Conservation (phyloP, 2,797 vertebrate genomes). For the Linurgus olivaceus region DNA sequence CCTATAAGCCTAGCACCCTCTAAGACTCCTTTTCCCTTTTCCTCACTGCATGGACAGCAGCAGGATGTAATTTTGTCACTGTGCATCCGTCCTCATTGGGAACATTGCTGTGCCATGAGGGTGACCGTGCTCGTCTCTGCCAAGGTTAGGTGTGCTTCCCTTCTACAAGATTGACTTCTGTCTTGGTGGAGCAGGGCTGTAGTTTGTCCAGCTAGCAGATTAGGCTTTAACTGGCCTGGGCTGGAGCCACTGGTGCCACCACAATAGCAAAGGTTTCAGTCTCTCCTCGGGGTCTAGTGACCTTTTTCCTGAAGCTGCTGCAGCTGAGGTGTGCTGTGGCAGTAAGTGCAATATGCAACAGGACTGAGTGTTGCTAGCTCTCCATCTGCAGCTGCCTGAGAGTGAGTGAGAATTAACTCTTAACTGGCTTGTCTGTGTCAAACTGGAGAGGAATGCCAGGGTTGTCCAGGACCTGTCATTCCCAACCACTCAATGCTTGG, state of each 20-base stretch:
- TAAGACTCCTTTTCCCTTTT: not conserved
- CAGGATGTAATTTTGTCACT: not conserved
- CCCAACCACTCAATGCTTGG: not conserved
- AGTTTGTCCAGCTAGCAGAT: not conserved
- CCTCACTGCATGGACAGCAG: not conserved
- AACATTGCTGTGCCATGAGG: not conserved
- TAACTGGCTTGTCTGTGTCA: not conserved
- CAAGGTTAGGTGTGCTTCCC: not conserved
- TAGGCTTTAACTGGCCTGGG: not conserved
- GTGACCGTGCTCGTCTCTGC: accelerated
- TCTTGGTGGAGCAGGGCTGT: not conserved
- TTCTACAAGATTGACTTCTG: not conserved
- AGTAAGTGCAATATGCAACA: not conserved
- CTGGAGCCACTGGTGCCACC: not conserved
- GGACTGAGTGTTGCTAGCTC: accelerated
- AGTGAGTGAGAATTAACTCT: not conserved
- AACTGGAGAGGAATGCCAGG: not conserved
- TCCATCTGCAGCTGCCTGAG: not conserved
- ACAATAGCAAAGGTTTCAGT: not conserved
- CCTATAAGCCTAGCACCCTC: not conserved
- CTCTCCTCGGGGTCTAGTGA: not conserved
- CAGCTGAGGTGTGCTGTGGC: not conserved
- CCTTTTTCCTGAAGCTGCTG: not conserved
- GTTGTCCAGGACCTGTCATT: not conserved
- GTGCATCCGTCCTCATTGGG: accelerated